Evolutionary conservation across 2,888 invertebrate genomes (phyloP).

Genomic region (Octonoba sinensis): DNA sequence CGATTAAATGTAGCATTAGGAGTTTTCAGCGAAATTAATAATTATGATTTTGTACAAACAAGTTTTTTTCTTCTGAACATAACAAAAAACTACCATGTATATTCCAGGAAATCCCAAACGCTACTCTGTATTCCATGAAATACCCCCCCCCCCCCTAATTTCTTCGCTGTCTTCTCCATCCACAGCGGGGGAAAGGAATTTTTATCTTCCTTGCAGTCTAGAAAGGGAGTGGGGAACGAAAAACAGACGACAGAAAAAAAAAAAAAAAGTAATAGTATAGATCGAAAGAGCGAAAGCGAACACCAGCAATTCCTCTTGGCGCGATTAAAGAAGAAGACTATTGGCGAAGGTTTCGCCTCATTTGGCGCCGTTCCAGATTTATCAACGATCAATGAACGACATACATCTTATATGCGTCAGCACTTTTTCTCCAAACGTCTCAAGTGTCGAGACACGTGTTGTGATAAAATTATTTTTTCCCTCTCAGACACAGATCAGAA

Average conservation of each 20-base stretch:
- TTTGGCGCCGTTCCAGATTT: conserved; percentile 38
- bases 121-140: too few relatives aligned
- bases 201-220: background rate
- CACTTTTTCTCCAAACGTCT: conserved; percentile 3
- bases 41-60: too few relatives aligned
- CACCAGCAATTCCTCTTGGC: background rate
- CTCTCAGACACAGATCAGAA: too few relatives aligned
- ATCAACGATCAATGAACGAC: conserved; percentile 28
- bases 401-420: conserved; percentile 17
- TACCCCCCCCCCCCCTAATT: too few relatives aligned
- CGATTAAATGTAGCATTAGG: too few relatives aligned
- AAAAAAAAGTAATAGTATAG: background rate
- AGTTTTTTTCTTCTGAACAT: too few relatives aligned
- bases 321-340: conserved; percentile 3
- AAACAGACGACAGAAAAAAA: conserved; percentile 1
- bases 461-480: background rate
- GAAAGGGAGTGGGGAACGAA: background rate
- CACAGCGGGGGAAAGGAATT: background rate
- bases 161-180: too few relatives aligned
- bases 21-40: too few relatives aligned
- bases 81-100: too few relatives aligned
- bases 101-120: too few relatives aligned
- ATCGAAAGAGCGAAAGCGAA: background rate
- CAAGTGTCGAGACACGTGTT: conserved; percentile 6
- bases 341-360: conserved; percentile 30